A percentile compares a stretch with the other conserved stretches of the same genome.
Evolutionary conservation across 2,797 vertebrate genomes (phyloP).

Genomic region (Nothura maculosa): DNA sequence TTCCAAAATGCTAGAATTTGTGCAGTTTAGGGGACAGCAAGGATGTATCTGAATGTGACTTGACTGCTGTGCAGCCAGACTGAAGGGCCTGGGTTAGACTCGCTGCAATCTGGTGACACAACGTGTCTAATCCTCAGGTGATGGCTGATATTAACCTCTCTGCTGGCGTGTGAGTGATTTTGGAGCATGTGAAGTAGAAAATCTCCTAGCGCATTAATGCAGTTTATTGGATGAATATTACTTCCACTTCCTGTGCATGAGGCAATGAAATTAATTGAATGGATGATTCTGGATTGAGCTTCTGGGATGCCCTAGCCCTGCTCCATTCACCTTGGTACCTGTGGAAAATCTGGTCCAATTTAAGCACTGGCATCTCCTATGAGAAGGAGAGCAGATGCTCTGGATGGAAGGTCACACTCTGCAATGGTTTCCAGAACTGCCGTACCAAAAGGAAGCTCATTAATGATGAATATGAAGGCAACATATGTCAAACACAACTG

Average conservation of each 20-base stretch:
- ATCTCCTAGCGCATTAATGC: not conserved
- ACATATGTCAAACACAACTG: not conserved
- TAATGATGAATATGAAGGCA: slow-evolving; percentile 9
- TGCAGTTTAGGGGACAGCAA: not conserved
- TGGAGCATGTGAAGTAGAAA: not conserved
- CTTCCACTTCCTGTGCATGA: not conserved
- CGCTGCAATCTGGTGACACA: not conserved
- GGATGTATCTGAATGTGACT: not conserved
- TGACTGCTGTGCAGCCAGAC: not conserved
- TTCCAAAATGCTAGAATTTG: not conserved
- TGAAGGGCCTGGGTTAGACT: not conserved
- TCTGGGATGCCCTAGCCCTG: not conserved
- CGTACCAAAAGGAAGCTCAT: not conserved
- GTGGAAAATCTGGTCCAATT: not conserved
- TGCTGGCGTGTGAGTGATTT: accelerated
- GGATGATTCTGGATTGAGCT: accelerated
- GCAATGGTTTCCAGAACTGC: not conserved
- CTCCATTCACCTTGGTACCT: not conserved
- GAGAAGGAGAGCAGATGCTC: not conserved
- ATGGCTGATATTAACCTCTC: not conserved
- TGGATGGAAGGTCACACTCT: not conserved
- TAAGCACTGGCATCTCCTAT: not conserved
- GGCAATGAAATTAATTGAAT: not conserved
- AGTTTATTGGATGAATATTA: not conserved
- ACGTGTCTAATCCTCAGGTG: accelerated